Base-by-base conservation (phyloP, 2,113 vertebrate genomes). In the Physeter macrocephalus region DNA sequence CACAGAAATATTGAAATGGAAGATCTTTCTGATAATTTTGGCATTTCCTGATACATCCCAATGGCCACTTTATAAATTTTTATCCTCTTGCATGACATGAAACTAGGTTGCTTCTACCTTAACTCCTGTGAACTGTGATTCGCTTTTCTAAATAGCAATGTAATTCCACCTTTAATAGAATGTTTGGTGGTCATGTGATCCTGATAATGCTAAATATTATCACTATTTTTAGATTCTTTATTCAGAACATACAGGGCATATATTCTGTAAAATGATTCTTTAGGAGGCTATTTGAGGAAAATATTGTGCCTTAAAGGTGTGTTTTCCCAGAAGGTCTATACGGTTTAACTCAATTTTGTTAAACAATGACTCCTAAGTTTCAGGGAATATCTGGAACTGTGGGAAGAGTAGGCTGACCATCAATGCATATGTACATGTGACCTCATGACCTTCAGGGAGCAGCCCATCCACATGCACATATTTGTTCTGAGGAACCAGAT, bases 381-480 rank as follows among this genome's bases (percentile, higher is more conserved):
- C 25, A 46, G 36, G 34, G 41, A 3, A 29, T 29, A 1, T 34
- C 36, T 41, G 27, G 41, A 66, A 41, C 12, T 9, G 17, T 17
- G 43, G 43, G 46, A 54, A 74, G 6, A 15, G 64, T 6, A 10
- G 29, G 36, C 4, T 46, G 13, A 36, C 3, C 5, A 4, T 8
- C 20, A 5, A 13, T 39, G 6, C 7, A 7, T 6, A 9, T 3
- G 3, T 9, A 31, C 1, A 6, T 0, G 4, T 66, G 31, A 54
- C 9, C 5, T 29, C 5, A 25, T 54, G 18, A 39, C 5, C 31
- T 18, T 66, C 41, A 39, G 17, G 43, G 5, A 20, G 27, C 7
- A n/a, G 39, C 69, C 10, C 20, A 6, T 8, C 4, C 14, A 1
- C 14, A 7, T 0, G 3, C 1, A 13, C 13, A 0, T 13, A 31